Percentiles rank a stretch among this genome's conserved stretches.
These are phyloP conservation scores for Macrotis lagotis DNA, from an alignment of 2,113 vertebrate species.

Conservation along the genomic window DNA sequence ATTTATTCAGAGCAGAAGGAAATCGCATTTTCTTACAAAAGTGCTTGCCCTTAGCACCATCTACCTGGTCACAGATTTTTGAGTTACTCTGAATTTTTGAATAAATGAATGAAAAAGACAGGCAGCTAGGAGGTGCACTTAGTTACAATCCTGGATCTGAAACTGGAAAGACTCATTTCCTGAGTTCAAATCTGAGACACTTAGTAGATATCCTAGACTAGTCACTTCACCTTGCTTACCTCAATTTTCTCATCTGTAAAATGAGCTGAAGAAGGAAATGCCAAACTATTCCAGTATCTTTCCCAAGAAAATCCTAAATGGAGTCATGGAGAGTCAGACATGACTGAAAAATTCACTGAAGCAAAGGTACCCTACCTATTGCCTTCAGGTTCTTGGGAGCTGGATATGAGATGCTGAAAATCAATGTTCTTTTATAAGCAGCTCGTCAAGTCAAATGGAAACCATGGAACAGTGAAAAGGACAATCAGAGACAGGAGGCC, in stretches of 20 bases:
- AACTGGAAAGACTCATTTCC: background rate
- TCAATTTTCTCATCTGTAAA: background rate
- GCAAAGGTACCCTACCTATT: background rate
- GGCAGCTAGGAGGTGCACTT: background rate
- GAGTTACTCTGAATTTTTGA: no score
- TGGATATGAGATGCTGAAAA: background rate
- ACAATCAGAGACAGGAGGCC: background rate
- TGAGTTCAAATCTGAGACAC: no score
- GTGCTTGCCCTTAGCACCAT: background rate
- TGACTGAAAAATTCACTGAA: no score
- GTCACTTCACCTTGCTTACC: background rate
- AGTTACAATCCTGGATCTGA: background rate
- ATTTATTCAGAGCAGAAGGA: background rate
- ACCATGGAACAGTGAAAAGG: background rate
- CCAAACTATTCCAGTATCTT: background rate
- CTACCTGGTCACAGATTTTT: background rate
- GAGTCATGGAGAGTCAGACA: no score
- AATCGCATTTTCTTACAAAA: background rate
- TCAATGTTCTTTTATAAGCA: background rate
- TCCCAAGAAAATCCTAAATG: background rate
- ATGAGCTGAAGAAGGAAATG: background rate
- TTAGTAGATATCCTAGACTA: no score
- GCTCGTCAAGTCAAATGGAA: background rate
- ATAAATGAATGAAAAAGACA: background rate
- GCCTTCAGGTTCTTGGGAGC: background rate